phyloP scores from a whole-genome alignment of 2,888 invertebrate genomes.

The Drosophila colorata region DNA sequence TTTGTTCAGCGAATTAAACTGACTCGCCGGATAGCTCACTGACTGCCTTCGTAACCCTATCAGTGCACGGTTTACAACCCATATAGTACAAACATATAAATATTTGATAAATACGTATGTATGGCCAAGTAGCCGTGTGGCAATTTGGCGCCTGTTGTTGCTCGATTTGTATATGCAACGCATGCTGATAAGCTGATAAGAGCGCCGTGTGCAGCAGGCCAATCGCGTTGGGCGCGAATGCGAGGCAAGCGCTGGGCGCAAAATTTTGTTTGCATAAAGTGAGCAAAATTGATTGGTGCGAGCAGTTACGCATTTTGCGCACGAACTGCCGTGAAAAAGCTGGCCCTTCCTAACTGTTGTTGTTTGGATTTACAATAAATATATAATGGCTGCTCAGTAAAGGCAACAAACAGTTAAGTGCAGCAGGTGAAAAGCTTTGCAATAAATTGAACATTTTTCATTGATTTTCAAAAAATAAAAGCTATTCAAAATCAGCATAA shows the following conservation, averaged over 20 bases:
- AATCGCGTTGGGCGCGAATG: conserved; percentile 6
- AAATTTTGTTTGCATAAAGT: conserved; percentile 30
- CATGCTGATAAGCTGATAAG: conserved; percentile 54
- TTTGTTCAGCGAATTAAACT: conserved; percentile 24
- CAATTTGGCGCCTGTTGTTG: conserved; percentile 9
- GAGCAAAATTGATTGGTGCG: conserved; percentile 31
- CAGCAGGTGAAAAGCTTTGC: conserved; percentile 29
- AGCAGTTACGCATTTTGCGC: conserved; percentile 55
- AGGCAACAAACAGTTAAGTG: conserved; percentile 18
- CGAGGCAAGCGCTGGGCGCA: conserved; percentile 25
- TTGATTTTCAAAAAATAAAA: neutral
- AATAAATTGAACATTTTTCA: conserved; percentile 19
- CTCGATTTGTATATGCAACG: conserved; percentile 21
- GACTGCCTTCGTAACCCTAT: neutral
- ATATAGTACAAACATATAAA: conserved; percentile 17
- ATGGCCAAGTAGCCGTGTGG: conserved; percentile 9
- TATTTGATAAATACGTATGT: conserved; percentile 28
- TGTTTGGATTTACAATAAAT: conserved; percentile 28
- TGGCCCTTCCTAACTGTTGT: conserved; percentile 2
- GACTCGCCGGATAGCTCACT: neutral
- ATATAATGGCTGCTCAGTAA: conserved; percentile 8
- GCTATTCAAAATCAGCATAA: conserved; percentile 25
- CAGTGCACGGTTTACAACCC: conserved; percentile 3
- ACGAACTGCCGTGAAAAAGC: conserved; percentile 55
- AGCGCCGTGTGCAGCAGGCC: conserved; percentile 48